Conservation (phyloP, 2,797 vertebrate species). For the Lithobates sylvaticus region DNA sequence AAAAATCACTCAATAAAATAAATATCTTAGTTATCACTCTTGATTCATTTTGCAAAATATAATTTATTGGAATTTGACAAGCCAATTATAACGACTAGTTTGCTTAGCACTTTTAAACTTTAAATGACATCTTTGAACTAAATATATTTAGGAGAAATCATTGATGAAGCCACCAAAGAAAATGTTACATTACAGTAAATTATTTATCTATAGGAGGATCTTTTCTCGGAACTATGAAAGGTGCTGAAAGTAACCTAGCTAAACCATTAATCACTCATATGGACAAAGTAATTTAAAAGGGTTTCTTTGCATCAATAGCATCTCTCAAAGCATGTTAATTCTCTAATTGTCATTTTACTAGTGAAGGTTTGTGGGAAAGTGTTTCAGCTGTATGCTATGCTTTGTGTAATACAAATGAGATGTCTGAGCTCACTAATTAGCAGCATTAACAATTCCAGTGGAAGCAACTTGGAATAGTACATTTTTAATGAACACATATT, state of each 20-base stretch:
- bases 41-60: too few relatives aligned
- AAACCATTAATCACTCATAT: conserved; percentile 41
- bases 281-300: conserved; percentile 42
- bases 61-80: too few relatives aligned
- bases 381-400: not conserved
- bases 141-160: conserved; percentile 24
- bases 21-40: too few relatives aligned
- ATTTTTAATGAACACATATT: too few relatives aligned
- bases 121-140: conserved; percentile 18
- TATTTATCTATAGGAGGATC: conserved; percentile 23
- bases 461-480: too few relatives aligned
- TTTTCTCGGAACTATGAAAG: conserved; percentile 42
- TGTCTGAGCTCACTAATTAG: not conserved
- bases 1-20: not conserved
- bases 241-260: not conserved
- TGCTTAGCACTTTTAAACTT: conserved; percentile 22
- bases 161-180: conserved; percentile 33
- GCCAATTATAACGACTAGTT: not conserved
- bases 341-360: conserved; percentile 43
- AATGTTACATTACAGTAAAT: conserved; percentile 6
- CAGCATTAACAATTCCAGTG: not conserved
- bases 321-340: conserved; percentile 24
- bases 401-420: too few relatives aligned
- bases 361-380: conserved; percentile 7
- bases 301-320: conserved; percentile 36